Base-by-base conservation (phyloP, 2,888 invertebrate species). In the Drosophila kanekoi region DNA sequence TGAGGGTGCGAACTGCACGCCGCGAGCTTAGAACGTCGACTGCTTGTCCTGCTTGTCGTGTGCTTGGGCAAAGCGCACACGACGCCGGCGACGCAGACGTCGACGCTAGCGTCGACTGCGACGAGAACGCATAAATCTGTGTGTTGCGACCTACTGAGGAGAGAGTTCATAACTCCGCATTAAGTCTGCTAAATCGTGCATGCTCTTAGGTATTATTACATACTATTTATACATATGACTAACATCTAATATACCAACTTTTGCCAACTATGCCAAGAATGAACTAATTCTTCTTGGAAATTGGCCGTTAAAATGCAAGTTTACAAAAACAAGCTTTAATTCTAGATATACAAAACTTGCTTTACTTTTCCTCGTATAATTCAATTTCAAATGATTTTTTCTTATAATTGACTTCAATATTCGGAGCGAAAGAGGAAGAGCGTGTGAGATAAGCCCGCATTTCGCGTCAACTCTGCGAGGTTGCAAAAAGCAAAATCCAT, bases 11-110 rank as follows among this genome's bases (percentile, higher is more conserved):
- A 86, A 80, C 90, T 79, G 73, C 61, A 79, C 90, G 58, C 76
- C 61, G 61, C 79, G 79, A 86, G 72, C 74, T 77, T 64, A 83
- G 77, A 89, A 90, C 72, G 70, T 80, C 79, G 77, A 90, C 88
- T 89, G 72, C 44, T 59, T 51, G 43, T 58, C 35, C 35, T 89
- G 72, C 44, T 59, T 51, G 43, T 58, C 35, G n/a, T n/a, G n/a
- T n/a, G n/a, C 35, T 20, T 35, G 13, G 35, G 35, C 37, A 44
- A 13, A 20, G 54, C 8, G 53, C 38, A 20, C 40, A 28, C 47
- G 16, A 3, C 45, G 40, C 9, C 32, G 33, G 11, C 32, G 48
- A n/a, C 49, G 32, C 20, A 44, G 44, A n/a, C 62, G 13, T 8
- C 38, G 23, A 8, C 38, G 48, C 6, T 16, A 5, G 11, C 48